Base-by-base conservation (phyloP, 1,140 invertebrate genomes). In the Drosophila funebris region DNA sequence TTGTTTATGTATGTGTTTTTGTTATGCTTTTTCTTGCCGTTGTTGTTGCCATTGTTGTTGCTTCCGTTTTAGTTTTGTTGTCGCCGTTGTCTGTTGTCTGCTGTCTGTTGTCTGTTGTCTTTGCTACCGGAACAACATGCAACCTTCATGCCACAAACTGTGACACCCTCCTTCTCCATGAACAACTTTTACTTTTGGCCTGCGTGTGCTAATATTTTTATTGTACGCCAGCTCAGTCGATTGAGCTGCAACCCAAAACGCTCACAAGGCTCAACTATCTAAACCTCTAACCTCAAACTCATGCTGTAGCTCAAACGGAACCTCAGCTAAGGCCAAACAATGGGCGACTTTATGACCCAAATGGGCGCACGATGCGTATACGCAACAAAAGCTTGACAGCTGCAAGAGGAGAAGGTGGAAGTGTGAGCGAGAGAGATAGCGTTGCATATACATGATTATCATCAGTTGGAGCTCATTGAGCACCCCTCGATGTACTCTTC, bases 121-220 rank as follows among this genome's bases (percentile, higher is more conserved):
- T 71, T 53, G n/a, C 3, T 5, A 56, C 20, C 67, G 58, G 41
- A 70, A 63, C 22, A 60, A 46, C 57, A 36, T 50, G 48, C 41
- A 46, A 8, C 13, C 27, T 29, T 29, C 24, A 5, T n/a, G 16
- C 33, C 33, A 36, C 33, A n/a, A n/a, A 31, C 29, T 31, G 29
- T 31, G 29, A 27, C 24, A 3, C 9, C 9, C n/a, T 0, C 14
- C 11, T 0, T 39, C 16, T 46, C 7, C 37, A 53, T 54, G 50
- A 52, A 62, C 77, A 74, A 70, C 20, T 66, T 66, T 66, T 46
- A 83, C 54, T 83, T 83, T 82, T 61, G 44, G 36, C 57, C 58
- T 66, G 68, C 61, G 52, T 77, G 78, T 83, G 74, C 75, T 83
- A 78, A 82, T 82, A 83, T 83, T 83, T 83, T 78, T 82, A 78